Base-by-base conservation (phyloP, 2,797 vertebrate genomes). In the Petrocephalus sullivani region DNA sequence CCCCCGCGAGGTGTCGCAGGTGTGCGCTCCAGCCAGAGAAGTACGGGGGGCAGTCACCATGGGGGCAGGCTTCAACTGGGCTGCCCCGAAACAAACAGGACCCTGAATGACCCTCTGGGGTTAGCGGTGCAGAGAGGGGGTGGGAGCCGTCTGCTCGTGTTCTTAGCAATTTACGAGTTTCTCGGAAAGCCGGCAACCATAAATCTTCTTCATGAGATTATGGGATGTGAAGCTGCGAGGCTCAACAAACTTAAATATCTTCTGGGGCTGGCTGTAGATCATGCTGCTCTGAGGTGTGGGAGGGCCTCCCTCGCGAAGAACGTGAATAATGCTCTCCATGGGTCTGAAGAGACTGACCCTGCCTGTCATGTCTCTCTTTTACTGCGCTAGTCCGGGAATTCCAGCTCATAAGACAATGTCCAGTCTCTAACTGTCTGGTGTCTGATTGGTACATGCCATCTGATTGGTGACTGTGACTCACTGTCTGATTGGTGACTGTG, bases 241-340 rank as follows among this genome's bases (percentile, higher is more conserved):
- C 54, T 85, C 78, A 49, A 84, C 51, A 87, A 81, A 88, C 78
- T 57, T 58, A 56, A 78, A 81, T 81, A 82, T 81, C 71, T 87
- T 87, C 87, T 81, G 54, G 81, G 56, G 46, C 21, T 58, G 78
- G 46, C 87, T 19, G 23, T 87, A 84, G 87, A 88, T 88, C 53
- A 58, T 8, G 46, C 53, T 37, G 78, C 71, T 87, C n/a, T 37
- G n/a, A 58, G 49, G 53, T 58, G 41, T 12, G 7, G 81, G 41
- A 37, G 78, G 46, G 58, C 21, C 51, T 53, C 78, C 46, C 58
- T 84, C 53, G 41, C 51, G 78, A 58, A 64, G 21, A 88, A 10
- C 49, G 58, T 19, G 37, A 88, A 88, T 88, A 58, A 81, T 49
- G 54, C 54, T 21, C 23, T 85, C 57, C 58, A 16, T 67, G 87